Percentiles rank a stretch among this genome's conserved stretches.
Evolutionary conservation across 2,113 vertebrate species (phyloP).

Genomic region (Nothobranchius kuhntae): DNA sequence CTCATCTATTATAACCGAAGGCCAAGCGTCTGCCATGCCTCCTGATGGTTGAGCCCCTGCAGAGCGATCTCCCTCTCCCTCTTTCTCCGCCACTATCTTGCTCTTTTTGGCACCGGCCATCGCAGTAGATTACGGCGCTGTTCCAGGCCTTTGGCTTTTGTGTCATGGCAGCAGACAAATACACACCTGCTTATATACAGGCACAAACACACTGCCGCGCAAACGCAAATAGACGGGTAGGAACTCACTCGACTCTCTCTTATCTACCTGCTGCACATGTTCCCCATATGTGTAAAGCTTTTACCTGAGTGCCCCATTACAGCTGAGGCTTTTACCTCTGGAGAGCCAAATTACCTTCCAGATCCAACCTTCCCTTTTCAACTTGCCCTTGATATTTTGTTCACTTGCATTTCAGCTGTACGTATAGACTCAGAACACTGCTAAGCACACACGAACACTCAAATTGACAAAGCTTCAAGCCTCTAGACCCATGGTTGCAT

Average conservation of each 20-base stretch:
- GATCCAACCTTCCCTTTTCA: slow-evolving; percentile 64
- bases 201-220: slow-evolving; percentile 14
- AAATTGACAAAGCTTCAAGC: slow-evolving; percentile 10
- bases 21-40: slow-evolving; percentile 73
- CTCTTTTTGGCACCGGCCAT: slow-evolving; percentile 51
- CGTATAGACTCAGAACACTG: slow-evolving; percentile 39
- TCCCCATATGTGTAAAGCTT: slow-evolving; percentile 75
- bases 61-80: slow-evolving; percentile 41
- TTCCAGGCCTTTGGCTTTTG: slow-evolving; percentile 62
- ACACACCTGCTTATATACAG: slow-evolving; percentile 39
- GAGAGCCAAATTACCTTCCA: slow-evolving; percentile 75
- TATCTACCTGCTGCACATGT: slow-evolving; percentile 80
- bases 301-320: slow-evolving; percentile 73
- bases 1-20: slow-evolving; percentile 76
- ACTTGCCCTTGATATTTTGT: slow-evolving; percentile 79
- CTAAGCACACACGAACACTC: background rate
- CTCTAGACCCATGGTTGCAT: background rate
- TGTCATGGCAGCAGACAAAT: slow-evolving; percentile 46
- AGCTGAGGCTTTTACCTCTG: slow-evolving; percentile 69
- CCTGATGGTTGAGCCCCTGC: slow-evolving; percentile 66
- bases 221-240: slow-evolving; percentile 47
- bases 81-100: slow-evolving; percentile 17
- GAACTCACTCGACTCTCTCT: slow-evolving; percentile 60
- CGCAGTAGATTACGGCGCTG: slow-evolving; percentile 53
- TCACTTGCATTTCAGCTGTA: slow-evolving; percentile 53